Percentiles rank a stretch among this genome's conserved stretches.
These are phyloP conservation scores for Zophobas morio DNA, from an alignment of 1,140 invertebrate genomes.

Conservation along the genomic window DNA sequence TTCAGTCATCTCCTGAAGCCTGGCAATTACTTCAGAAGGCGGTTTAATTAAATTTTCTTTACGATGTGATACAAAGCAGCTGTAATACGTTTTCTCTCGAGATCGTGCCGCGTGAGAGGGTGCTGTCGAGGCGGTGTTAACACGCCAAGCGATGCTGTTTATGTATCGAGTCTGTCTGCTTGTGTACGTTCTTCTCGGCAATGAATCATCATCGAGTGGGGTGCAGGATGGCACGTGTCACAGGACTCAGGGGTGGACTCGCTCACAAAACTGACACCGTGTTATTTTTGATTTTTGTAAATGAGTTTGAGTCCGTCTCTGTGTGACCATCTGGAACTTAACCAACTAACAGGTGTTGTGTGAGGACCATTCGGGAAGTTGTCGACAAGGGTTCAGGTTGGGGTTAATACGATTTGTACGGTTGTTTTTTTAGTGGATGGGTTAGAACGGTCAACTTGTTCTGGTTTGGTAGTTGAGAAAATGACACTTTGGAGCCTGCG, in stretches of 20 bases:
- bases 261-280: too few relatives aligned
- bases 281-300: too few relatives aligned
- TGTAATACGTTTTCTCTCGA: background rate
- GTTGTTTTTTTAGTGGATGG: too few relatives aligned
- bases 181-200: background rate
- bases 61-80: slow-evolving; percentile 16
- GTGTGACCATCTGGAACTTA: too few relatives aligned
- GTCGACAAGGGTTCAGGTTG: too few relatives aligned
- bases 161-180: background rate
- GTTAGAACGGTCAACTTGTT: too few relatives aligned
- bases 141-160: background rate
- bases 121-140: slow-evolving; percentile 8
- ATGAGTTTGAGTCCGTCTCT: too few relatives aligned
- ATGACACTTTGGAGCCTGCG: too few relatives aligned
- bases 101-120: background rate
- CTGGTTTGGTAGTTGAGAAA: too few relatives aligned
- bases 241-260: background rate
- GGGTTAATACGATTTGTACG: too few relatives aligned
- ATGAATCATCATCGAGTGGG: slow-evolving; percentile 5
- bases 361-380: too few relatives aligned
- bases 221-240: slow-evolving; percentile 1
- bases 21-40: background rate
- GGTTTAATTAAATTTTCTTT: slow-evolving; percentile 24
- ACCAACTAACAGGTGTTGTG: too few relatives aligned
- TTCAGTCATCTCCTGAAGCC: background rate